Base-by-base conservation (phyloP, 2,888 invertebrate species). In the Aricia artaxerxes region DNA sequence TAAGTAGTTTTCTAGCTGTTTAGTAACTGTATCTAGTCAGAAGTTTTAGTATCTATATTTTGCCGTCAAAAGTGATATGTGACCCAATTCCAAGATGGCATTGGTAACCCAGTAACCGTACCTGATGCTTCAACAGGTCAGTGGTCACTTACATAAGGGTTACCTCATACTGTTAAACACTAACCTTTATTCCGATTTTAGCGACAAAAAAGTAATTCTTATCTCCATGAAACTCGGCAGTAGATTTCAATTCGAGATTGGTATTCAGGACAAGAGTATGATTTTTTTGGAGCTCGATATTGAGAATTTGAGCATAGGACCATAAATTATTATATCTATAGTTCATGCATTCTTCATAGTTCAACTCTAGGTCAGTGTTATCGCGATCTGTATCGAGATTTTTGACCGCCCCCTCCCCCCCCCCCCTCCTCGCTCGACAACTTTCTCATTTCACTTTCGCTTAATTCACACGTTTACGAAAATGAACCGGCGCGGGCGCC, bases 401-500 rank as follows among this genome's bases (percentile, higher is more conserved):
- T 78, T 77, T 60, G 78, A 81, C 73, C 35, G 69, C 16, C 35
- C 16, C 69, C 61, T 3, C 61, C 61, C 61, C 31, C 61, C 61
- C 61, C 31, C 31, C 24, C 72, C 61, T 73, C 69, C 76, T 69
- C 82, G 83, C 82, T 82, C 82, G 81, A 81, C 80, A 75, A 88
- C 92, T 91, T 92, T 92, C 92, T 90, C 88, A 87, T 88, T 80
- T 89, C 87, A 90, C 93, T 94, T 94, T 93, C 93, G 92, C 91
- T 93, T 88, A 91, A 92, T 93, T 92, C 92, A 91, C 94, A 93
- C 92, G 91, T 92, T 92, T 89, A 93, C 93, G 90, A 93, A 94
- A 93, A 94, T 91, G 90, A 91, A 91, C 89, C 90, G 89, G 88
- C 90, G 90, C 89, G 90, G 89, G 88, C 90, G 90, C 88, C 90